These are phyloP conservation scores for Drosophila falleni DNA, from an alignment of 2,888 invertebrate species.

Conservation along the genomic window DNA sequence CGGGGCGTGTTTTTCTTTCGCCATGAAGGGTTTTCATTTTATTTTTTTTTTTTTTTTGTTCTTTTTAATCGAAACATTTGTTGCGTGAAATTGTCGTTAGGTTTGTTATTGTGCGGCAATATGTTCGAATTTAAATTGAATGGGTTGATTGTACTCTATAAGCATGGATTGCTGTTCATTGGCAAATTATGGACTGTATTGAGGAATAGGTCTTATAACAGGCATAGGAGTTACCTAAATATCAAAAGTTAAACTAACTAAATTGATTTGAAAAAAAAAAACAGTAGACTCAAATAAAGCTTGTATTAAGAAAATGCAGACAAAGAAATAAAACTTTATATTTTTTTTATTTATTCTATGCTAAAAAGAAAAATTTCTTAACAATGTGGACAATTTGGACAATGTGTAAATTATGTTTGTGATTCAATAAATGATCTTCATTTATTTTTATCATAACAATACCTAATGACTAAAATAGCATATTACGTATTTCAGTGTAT, in stretches of 20 bases:
- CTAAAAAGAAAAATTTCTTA: too few relatives aligned
- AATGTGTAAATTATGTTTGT: too few relatives aligned
- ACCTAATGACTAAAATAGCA: too few relatives aligned
- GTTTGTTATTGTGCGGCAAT: constrained; percentile 57
- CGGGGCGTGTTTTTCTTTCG: constrained; percentile 49
- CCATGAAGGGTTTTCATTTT: constrained; percentile 44
- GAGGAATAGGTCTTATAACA: background rate
- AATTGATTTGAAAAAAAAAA: background rate
- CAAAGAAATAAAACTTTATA: too few relatives aligned
- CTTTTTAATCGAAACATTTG: constrained; percentile 80
- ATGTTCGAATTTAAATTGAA: constrained; percentile 71
- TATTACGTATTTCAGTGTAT: too few relatives aligned
- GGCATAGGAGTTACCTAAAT: background rate
- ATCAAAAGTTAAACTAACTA: background rate
- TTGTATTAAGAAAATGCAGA: too few relatives aligned
- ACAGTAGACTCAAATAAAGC: too few relatives aligned
- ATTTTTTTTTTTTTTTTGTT: constrained; percentile 39
- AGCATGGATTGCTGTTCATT: constrained; percentile 32
- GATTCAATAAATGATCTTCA: too few relatives aligned
- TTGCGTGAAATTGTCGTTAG: constrained; percentile 77
- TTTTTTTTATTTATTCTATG: too few relatives aligned
- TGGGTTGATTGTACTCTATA: constrained; percentile 16
- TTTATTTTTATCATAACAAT: too few relatives aligned
- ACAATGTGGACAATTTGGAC: too few relatives aligned
- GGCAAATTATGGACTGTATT: background rate